A percentile compares a stretch with the other conserved stretches of the same genome.
phyloP scores from a whole-genome alignment of 1,140 invertebrate species.

The Wiebesia pumilae region DNA sequence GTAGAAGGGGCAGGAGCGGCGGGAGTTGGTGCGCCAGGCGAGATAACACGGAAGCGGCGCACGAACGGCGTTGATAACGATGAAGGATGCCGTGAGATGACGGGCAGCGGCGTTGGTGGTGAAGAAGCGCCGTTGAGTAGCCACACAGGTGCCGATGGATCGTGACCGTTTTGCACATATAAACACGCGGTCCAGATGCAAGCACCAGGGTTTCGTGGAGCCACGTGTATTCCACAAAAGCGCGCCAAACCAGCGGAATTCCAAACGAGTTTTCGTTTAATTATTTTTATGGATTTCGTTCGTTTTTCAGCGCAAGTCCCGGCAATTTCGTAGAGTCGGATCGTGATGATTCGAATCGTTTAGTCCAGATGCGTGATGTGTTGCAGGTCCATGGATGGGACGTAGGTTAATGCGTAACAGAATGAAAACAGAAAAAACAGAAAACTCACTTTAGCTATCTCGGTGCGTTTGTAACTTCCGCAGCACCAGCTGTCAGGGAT shows the following conservation, averaged over 20 bases:
- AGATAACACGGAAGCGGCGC: conserved; percentile 59
- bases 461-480: neutral
- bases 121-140: conserved; percentile 35
- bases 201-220: neutral
- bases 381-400: conserved; percentile 52
- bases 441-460: conserved; percentile 55
- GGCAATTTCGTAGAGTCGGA: neutral
- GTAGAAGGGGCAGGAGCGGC: conserved; percentile 47
- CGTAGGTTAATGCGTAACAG: conserved; percentile 48
- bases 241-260: conserved; percentile 16
- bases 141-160: conserved; percentile 39
- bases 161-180: conserved; percentile 40
- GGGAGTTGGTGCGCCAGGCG: conserved; percentile 53
- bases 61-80: conserved; percentile 58
- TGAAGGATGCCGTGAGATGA: conserved; percentile 55
- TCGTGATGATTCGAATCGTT: conserved; percentile 4
- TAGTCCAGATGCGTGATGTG: conserved; percentile 23
- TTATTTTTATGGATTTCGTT: neutral
- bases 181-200: conserved; percentile 30
- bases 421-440: conserved; percentile 47
- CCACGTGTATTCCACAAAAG: conserved; percentile 28
- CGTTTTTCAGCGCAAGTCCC: neutral
- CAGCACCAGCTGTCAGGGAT: conserved; percentile 22
- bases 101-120: neutral
- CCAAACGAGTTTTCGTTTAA: neutral